Evolutionary conservation across 1,140 invertebrate species (phyloP).

Genomic region (Drosophila equinoxialis): DNA sequence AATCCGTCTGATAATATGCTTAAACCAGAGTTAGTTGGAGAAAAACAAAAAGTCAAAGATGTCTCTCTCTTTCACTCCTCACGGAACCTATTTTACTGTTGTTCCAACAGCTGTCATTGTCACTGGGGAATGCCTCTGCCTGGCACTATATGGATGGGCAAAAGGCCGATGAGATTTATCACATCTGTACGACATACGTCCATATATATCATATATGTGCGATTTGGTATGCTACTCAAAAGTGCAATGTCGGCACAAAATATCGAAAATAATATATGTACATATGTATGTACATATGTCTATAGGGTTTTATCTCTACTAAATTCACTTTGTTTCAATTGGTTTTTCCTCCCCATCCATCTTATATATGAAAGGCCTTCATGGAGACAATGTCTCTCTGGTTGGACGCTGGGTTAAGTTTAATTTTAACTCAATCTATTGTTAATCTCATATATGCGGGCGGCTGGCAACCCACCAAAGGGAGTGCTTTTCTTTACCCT

Average conservation of each 20-base stretch:
- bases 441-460: constrained; percentile 23
- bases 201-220: too few relatives aligned
- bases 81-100: neutral
- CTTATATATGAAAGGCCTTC: neutral
- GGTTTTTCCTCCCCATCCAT: neutral
- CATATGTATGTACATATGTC: neutral
- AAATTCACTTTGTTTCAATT: neutral
- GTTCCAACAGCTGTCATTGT: constrained; percentile 8
- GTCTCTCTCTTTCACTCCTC: neutral
- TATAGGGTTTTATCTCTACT: neutral
- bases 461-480: too few relatives aligned
- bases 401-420: constrained; percentile 14
- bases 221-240: too few relatives aligned
- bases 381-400: neutral
- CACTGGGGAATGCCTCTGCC: neutral
- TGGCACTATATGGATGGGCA: neutral
- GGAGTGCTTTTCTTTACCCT: neutral
- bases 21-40: constrained; percentile 6
- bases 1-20: constrained; percentile 8
- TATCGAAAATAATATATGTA: neutral
- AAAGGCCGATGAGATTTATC: neutral
- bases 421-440: constrained; percentile 50
- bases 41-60: neutral
- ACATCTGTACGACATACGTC: neutral
- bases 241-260: neutral